A percentile compares a stretch with the other conserved stretches of the same genome.
Conservation (phyloP, 2,888 invertebrate genomes). For the Nephrotoma flavescens region DNA sequence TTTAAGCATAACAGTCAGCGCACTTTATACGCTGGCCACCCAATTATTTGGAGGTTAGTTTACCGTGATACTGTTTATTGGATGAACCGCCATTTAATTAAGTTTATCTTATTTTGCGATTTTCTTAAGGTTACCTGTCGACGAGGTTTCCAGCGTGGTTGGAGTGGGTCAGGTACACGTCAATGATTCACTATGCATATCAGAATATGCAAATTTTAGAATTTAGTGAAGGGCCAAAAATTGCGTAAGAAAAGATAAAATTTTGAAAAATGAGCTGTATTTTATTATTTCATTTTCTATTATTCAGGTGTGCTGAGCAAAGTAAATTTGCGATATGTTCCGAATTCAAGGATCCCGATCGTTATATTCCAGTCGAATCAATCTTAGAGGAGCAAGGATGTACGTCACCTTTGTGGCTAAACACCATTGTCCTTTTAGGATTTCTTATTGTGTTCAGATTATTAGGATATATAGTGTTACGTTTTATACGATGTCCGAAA, state of each 20-base stretch:
- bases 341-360: neutral
- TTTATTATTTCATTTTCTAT: conserved; percentile 5
- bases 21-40: conserved; percentile 59
- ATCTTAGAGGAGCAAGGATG: conserved; percentile 52
- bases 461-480: conserved; percentile 55
- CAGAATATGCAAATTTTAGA: conserved; percentile 69
- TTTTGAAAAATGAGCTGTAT: neutral
- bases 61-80: neutral
- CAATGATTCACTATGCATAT: conserved; percentile 67
- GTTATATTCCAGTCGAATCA: conserved; percentile 46
- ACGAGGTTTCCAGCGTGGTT: conserved; percentile 58
- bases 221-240: conserved; percentile 51
- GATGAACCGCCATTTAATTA: neutral
- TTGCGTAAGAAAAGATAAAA: conserved; percentile 37
- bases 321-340: conserved; percentile 49
- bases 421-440: conserved; percentile 51
- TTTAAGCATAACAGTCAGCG: conserved; percentile 61
- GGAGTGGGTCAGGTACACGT: conserved; percentile 58
- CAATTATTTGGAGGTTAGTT: conserved; percentile 48
- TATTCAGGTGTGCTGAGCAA: conserved; percentile 47
- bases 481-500: conserved; percentile 53
- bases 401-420: conserved; percentile 53
- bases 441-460: conserved; percentile 56
- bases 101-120: neutral
- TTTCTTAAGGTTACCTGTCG: conserved; percentile 45